A percentile compares a stretch with the other conserved stretches of the same genome.
phyloP scores from a whole-genome alignment of 2,888 invertebrate species.

The Watsonalla binaria region DNA sequence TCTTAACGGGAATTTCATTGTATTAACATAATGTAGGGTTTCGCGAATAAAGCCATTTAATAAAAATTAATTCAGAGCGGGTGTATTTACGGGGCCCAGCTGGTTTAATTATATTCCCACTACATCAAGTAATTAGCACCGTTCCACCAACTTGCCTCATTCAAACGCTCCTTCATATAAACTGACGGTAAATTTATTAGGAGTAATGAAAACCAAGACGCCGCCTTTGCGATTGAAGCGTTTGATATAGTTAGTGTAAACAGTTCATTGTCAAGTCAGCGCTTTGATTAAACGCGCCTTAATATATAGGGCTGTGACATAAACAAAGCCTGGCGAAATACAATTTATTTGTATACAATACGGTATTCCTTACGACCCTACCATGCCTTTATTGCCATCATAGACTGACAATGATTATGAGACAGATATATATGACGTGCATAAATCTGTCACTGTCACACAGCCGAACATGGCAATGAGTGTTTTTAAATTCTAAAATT shows the following conservation, averaged over 20 bases:
- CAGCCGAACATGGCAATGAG: too few relatives aligned
- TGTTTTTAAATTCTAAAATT: too few relatives aligned
- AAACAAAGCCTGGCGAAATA: neutral
- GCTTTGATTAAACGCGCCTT: conserved; percentile 6
- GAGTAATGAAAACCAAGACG: conserved; percentile 45
- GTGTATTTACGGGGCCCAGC: too few relatives aligned
- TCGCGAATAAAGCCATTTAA: neutral
- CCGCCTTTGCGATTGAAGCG: conserved; percentile 17
- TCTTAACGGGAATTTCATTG: too few relatives aligned
- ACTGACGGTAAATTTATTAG: conserved; percentile 37
- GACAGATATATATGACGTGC: too few relatives aligned
- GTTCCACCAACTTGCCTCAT: conserved; percentile 9
- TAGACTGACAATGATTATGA: too few relatives aligned
- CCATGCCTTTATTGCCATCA: too few relatives aligned
- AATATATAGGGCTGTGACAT: neutral
- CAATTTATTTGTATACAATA: too few relatives aligned
- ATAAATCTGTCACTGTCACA: too few relatives aligned
- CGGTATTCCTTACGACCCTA: too few relatives aligned
- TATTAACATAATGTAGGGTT: too few relatives aligned
- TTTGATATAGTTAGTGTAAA: conserved; percentile 45
- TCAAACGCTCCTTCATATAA: conserved; percentile 24
- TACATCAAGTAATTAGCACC: neutral
- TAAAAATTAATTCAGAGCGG: neutral
- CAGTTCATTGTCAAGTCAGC: conserved; percentile 24
- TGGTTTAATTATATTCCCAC: too few relatives aligned